Evolutionary conservation across 2,888 invertebrate genomes (phyloP).

Genomic region (Trilocha varians): DNA sequence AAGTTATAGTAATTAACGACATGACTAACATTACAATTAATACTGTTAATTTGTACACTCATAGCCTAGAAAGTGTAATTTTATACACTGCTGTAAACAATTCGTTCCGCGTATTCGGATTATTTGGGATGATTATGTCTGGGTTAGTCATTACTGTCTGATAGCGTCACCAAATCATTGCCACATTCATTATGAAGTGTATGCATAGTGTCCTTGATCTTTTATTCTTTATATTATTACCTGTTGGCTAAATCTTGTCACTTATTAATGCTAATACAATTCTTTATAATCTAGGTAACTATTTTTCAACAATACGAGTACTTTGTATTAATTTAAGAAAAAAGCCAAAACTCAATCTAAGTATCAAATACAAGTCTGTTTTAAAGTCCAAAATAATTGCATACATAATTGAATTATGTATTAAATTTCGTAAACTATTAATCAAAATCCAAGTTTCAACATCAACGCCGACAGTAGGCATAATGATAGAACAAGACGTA

Average conservation of each 20-base stretch:
- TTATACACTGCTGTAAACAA: conserved; percentile 7
- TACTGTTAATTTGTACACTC: conserved; percentile 20
- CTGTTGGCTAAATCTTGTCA: too few relatives aligned
- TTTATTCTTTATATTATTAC: too few relatives aligned
- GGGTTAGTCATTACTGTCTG: background rate
- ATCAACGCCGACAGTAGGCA: conserved; percentile 26
- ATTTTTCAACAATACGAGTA: too few relatives aligned
- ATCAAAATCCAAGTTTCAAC: conserved; percentile 33
- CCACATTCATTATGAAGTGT: background rate
- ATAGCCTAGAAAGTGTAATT: conserved; percentile 23
- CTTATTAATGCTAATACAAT: too few relatives aligned
- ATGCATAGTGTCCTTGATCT: background rate
- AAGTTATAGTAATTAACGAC: conserved; percentile 25
- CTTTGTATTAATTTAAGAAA: too few relatives aligned
- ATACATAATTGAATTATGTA: conserved; percentile 35
- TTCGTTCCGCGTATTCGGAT: conserved; percentile 2
- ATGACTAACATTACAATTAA: conserved; percentile 36
- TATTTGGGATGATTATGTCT: conserved; percentile 9
- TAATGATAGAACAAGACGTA: conserved; percentile 38
- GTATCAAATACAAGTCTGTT: too few relatives aligned
- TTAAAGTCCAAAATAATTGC: conserved; percentile 35
- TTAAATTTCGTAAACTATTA: conserved; percentile 29
- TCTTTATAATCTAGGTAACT: too few relatives aligned
- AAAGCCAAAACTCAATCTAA: too few relatives aligned
- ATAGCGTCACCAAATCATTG: background rate